Evolutionary conservation across 2,888 invertebrate genomes (phyloP), one percentile per base, ranked within the genome.

Genomic region (Drosophila neonasuta): DNA sequence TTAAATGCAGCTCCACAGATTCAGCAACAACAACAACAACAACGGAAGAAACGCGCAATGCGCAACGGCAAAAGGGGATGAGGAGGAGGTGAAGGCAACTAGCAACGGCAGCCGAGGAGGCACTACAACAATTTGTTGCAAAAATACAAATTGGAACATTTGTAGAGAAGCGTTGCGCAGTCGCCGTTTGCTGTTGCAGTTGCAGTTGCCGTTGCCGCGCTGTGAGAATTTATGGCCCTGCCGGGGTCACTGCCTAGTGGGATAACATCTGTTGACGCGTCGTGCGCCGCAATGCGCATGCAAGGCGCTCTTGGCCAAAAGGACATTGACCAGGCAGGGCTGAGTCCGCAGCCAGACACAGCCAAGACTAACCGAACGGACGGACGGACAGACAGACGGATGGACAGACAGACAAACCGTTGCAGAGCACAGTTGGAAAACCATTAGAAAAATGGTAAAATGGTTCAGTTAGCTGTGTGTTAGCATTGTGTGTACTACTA

Each of bases 91-190:
- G 10, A 45, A 59, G 45, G 48, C 69, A 70, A 65, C 57, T 29
- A 41, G 64, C 66, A 69, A 56, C 60, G 20, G 34, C 64, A 61
- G 46, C 34, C 24, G 30, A 29, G 41, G 45, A 64, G 44, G 52
- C 42, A 41, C 75, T 66, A 74, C 79, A 81, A 82, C 82, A 86
- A 78, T 85, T 85, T 85, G 87, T 74, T 71, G 79, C 80, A 82
- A 77, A 86, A 83, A 85, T 88, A 88, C 85, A 88, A 86, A 86
- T 86, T 86, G 85, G 88, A 88, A 88, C 88, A 86, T 80, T 86
- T 86, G 77, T 76, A 65, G 76, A 65, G 76, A 74, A 71, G 68
- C 55, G 42, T 45, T 51, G 70, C 59, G 65, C 71, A 68, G 67
- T 42, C 65, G 62, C 64, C 56, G 32, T 66, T 42, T 39, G 63